Evolutionary conservation across 2,888 invertebrate genomes (phyloP), one percentile per base, ranked within the genome.

Genomic region (Ophonus ardosiacus): DNA sequence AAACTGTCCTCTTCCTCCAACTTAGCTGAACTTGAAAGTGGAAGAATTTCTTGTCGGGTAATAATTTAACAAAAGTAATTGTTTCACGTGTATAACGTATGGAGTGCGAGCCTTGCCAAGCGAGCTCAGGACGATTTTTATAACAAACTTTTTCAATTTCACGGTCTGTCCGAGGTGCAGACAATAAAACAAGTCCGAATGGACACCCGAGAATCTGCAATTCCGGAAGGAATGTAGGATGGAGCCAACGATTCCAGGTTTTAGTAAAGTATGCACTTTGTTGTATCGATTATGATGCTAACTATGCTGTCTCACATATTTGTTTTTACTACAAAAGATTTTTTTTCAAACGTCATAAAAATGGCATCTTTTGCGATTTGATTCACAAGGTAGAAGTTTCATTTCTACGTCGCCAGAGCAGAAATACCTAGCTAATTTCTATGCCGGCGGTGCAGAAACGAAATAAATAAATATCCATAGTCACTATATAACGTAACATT

Each of bases 141-240:
- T 74, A 74, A 74, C 71, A 74, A 74, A 74, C 71, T 74, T 74
- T 74, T 74, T 74, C 71, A 74, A 74, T 74, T 74, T 74, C 71
- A 74, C 71, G 71, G 71, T 74, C 71, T 74, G 71, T 74, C 71
- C 71, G 43, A 63, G 63, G 63, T 63, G 63, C 21, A 63, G 40
- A 43, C 71, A 74, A 74, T 74, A 74, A 74, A 74, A 74, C 71
- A 74, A 40, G 17, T 17, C 21, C 17, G 24, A 63, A 63, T 63
- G 63, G 63, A 63, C 63, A 63, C 21, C 88, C 88, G 89, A 88
- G 89, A 90, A 90, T 90, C 89, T 90, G 89, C 90, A 90, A 90
- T 89, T 90, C 89, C 88, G 87, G 88, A 87, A 86, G 88, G 86
- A 63, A 24, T 24, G 63, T 24, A 21, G 10, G 18, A 63, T 4